Conservation (phyloP, 2,797 vertebrate species). For the Botia almorhae region DNA sequence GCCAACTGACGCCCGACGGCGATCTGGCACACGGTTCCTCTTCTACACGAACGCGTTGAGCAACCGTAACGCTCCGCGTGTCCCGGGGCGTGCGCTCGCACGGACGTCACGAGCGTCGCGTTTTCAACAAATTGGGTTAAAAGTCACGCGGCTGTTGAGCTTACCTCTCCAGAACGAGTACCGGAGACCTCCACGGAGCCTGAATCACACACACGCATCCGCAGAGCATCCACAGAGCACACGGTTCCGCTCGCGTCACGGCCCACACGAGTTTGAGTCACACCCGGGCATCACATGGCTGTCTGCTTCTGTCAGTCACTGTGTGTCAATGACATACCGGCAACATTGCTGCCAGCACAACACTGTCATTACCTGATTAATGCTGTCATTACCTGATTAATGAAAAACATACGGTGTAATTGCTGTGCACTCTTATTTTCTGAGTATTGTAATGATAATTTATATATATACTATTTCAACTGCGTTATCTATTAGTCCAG, state of each 20-base stretch:
- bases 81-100: constrained; percentile 7
- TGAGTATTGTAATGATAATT: no score
- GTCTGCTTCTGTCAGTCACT: no score
- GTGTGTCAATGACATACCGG: no score
- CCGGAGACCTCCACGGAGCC: neutral
- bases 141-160: constrained; percentile 13
- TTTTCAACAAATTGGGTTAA: constrained; percentile 1
- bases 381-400: no score
- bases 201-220: no score
- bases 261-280: constrained; percentile 37
- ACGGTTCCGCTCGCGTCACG: constrained; percentile 22
- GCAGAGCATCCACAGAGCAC: neutral
- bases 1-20: neutral
- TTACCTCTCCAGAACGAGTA: constrained; percentile 18
- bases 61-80: neutral
- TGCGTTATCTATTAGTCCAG: no score
- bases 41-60: constrained; percentile 18
- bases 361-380: no score
- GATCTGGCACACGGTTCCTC: neutral
- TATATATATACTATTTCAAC: no score
- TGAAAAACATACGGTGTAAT: no score
- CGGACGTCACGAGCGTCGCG: neutral
- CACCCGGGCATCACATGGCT: constrained; percentile 39
- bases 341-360: no score
- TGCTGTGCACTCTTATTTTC: no score